Percentiles rank a stretch among this genome's conserved stretches.
These are phyloP conservation scores for Sorex fumeus DNA, from an alignment of 2,113 vertebrate genomes.

Conservation along the genomic window DNA sequence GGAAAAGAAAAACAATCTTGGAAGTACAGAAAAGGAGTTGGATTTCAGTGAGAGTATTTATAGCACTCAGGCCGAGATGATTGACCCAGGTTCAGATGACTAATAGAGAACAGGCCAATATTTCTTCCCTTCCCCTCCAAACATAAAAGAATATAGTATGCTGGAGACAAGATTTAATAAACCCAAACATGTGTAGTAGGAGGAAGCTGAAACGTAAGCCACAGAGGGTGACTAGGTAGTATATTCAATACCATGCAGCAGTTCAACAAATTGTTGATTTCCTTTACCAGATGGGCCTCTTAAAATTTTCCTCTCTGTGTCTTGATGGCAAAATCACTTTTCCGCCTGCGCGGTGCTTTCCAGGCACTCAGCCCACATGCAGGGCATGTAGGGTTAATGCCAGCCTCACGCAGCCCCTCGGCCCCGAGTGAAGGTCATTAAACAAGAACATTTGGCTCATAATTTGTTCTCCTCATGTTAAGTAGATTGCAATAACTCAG, in stretches of 20 bases:
- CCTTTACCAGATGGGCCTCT: conserved; percentile 77
- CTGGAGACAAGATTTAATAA: conserved; percentile 78
- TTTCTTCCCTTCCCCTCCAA: conserved; percentile 20
- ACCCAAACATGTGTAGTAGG: conserved; percentile 71
- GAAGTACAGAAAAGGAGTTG: conserved; percentile 59
- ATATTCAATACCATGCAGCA: conserved; percentile 52
- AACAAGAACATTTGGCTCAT: conserved; percentile 77
- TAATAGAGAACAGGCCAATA: conserved; percentile 75
- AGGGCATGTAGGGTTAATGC: not conserved
- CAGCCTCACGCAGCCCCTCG: conserved; percentile 27
- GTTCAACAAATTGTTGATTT: conserved; percentile 83
- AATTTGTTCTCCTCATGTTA: conserved; percentile 78
- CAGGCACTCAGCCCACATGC: conserved; percentile 36
- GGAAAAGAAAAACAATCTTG: conserved; percentile 49
- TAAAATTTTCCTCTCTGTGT: conserved; percentile 67
- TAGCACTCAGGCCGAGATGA: conserved; percentile 48
- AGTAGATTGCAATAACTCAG: conserved; percentile 79
- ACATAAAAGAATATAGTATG: conserved; percentile 56
- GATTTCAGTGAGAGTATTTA: conserved; percentile 74
- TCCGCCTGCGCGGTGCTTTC: conserved; percentile 41
- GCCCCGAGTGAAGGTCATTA: conserved; percentile 72
- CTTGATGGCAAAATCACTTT: conserved; percentile 70
- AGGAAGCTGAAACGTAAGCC: conserved; percentile 77
- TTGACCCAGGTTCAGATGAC: conserved; percentile 72
- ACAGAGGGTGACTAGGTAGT: conserved; percentile 63